Evolutionary conservation across 2,797 vertebrate genomes (phyloP).

Genomic region (Hirundo rustica): DNA sequence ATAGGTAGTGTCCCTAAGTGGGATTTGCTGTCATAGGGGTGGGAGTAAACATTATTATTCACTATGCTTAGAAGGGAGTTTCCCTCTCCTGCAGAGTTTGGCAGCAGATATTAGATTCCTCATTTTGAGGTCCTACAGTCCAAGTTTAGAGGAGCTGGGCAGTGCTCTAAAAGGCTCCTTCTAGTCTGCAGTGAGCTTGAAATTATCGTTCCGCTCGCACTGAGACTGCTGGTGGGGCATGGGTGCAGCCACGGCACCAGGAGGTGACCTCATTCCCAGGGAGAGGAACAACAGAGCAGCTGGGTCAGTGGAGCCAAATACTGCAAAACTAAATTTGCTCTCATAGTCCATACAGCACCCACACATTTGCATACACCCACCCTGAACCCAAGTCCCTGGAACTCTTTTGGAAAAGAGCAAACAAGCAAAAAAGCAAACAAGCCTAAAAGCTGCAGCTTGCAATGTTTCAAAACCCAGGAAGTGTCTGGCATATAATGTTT

Average conservation of each 20-base stretch:
- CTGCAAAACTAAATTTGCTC: neutral
- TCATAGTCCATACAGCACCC: neutral
- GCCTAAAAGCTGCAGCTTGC: neutral
- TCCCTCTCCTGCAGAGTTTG: conserved; percentile 5
- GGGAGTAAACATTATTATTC: neutral
- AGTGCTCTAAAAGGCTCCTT: neutral
- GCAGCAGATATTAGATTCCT: neutral
- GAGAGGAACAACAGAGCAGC: neutral
- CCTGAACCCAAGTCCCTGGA: neutral
- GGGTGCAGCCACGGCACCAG: neutral
- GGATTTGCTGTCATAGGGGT: neutral
- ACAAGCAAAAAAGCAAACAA: neutral
- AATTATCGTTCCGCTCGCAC: neutral
- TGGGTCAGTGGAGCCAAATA: neutral
- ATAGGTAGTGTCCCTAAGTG: neutral
- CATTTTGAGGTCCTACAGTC: neutral
- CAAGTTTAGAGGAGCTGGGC: neutral
- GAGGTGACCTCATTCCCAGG: neutral
- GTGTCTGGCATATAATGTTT: neutral
- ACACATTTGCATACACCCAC: neutral
- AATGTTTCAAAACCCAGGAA: neutral
- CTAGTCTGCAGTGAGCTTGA: neutral
- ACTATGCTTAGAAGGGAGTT: neutral
- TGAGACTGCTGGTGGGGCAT: neutral
- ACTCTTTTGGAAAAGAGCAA: neutral